Conservation (phyloP, 2,888 invertebrate species). For the Apocheima hispidaria region DNA sequence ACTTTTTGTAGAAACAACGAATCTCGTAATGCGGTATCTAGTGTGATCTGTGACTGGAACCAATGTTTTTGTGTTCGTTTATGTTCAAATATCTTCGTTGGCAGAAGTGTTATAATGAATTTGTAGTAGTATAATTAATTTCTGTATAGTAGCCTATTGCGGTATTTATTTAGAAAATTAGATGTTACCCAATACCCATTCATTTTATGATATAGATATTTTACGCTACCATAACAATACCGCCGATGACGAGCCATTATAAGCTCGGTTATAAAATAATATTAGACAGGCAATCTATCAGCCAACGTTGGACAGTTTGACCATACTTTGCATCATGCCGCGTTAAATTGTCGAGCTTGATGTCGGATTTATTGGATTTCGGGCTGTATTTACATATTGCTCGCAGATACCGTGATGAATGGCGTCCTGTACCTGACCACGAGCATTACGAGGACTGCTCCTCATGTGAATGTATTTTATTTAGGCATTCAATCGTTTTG, state of each 20-base stretch:
- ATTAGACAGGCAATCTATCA: slow-evolving; percentile 50
- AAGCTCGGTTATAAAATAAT: slow-evolving; percentile 34
- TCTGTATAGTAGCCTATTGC: no score
- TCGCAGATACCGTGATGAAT: slow-evolving; percentile 24
- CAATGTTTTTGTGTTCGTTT: no score
- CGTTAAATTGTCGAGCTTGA: slow-evolving; percentile 36
- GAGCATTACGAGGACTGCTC: background rate
- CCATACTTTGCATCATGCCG: slow-evolving; percentile 41
- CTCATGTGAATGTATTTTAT: slow-evolving; percentile 2
- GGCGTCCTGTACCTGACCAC: slow-evolving; percentile 12
- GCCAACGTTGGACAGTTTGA: slow-evolving; percentile 42
- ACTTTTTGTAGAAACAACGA: no score
- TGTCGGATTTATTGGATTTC: slow-evolving; percentile 34
- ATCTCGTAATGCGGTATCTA: no score
- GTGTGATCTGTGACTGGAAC: no score
- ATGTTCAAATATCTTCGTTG: no score
- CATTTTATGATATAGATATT: background rate
- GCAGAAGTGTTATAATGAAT: no score
- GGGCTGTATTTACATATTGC: slow-evolving; percentile 30
- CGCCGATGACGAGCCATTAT: slow-evolving; percentile 30
- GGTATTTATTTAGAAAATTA: no score
- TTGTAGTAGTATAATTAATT: no score
- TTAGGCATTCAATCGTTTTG: no score
- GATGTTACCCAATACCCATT: no score
- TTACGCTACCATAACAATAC: background rate